A percentile compares a stretch with the other conserved stretches of the same genome.
phyloP scores from a whole-genome alignment of 2,888 invertebrate genomes.

The Dryobota labecula region DNA sequence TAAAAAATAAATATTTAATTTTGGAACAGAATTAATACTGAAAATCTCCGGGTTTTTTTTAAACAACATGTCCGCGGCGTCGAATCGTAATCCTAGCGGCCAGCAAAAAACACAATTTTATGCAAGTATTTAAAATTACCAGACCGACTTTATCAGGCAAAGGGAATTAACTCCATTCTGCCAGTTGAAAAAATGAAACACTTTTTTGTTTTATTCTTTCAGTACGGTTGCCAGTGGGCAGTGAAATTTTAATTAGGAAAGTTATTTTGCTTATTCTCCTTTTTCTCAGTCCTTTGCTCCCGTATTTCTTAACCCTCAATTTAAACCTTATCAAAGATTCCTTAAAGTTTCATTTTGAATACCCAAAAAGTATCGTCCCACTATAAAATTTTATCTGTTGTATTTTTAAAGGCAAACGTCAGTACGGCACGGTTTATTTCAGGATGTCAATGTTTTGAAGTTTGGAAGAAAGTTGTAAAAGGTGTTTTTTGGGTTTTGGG shows the following conservation, averaged over 20 bases:
- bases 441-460: slow-evolving; percentile 63
- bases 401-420: slow-evolving; percentile 70
- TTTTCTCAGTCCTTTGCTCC: slow-evolving; percentile 65
- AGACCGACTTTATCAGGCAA: slow-evolving; percentile 68
- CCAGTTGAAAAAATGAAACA: slow-evolving; percentile 65
- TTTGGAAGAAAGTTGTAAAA: slow-evolving; percentile 59
- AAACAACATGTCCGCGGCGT: background rate
- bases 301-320: slow-evolving; percentile 28
- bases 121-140: slow-evolving; percentile 61
- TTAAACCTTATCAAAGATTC: slow-evolving; percentile 27
- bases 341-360: slow-evolving; percentile 39
- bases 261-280: slow-evolving; percentile 75
- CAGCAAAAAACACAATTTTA: slow-evolving; percentile 41
- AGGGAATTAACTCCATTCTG: slow-evolving; percentile 74
- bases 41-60: slow-evolving; percentile 12
- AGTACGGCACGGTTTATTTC: slow-evolving; percentile 66
- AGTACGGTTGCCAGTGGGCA: slow-evolving; percentile 74
- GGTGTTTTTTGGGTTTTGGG: slow-evolving; percentile 46
- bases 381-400: slow-evolving; percentile 66
- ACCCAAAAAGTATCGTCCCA: slow-evolving; percentile 7
- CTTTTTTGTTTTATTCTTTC: slow-evolving; percentile 73
- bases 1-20: background rate
- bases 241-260: slow-evolving; percentile 85
- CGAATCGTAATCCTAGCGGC: slow-evolving; percentile 13
- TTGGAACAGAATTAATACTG: background rate